These are phyloP conservation scores for Oikopleura vanhoeffeni DNA, from an alignment of 23 tunicate genomes.

Conservation along the genomic window DNA sequence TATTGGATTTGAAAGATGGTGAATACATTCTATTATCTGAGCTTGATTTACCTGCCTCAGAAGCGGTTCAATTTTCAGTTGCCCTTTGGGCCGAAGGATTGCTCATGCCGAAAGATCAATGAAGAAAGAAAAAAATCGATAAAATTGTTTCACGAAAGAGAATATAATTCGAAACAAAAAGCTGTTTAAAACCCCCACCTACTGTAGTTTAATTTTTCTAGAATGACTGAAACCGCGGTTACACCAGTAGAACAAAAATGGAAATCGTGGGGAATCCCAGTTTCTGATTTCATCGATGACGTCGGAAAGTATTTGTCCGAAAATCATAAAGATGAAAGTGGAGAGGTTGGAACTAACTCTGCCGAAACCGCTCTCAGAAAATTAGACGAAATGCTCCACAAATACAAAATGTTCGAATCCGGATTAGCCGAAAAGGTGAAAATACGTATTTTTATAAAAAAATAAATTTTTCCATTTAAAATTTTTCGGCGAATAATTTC, in stretches of 20 bases:
- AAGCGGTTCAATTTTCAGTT: background rate
- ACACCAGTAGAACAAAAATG: background rate
- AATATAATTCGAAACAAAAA: background rate
- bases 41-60: background rate
- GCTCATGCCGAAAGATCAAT: background rate
- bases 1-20: background rate
- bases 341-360: background rate
- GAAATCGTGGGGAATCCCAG: background rate
- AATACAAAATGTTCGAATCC: conserved; percentile 60
- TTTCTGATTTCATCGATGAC: background rate
- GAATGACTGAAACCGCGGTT: too few relatives aligned
- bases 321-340: background rate
- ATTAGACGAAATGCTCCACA: conserved; percentile 63
- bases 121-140: too few relatives aligned
- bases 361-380: conserved; percentile 21
- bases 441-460: too few relatives aligned
- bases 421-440: conserved; percentile 25
- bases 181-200: too few relatives aligned
- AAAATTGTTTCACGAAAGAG: too few relatives aligned
- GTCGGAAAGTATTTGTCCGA: background rate
- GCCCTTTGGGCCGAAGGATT: background rate
- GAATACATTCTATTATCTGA: background rate
- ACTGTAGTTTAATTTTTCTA: too few relatives aligned
- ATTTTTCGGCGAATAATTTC: too few relatives aligned
- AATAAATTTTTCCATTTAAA: too few relatives aligned